These are phyloP conservation scores for Columba livia DNA, from an alignment of 2,113 vertebrate species.

Conservation along the genomic window DNA sequence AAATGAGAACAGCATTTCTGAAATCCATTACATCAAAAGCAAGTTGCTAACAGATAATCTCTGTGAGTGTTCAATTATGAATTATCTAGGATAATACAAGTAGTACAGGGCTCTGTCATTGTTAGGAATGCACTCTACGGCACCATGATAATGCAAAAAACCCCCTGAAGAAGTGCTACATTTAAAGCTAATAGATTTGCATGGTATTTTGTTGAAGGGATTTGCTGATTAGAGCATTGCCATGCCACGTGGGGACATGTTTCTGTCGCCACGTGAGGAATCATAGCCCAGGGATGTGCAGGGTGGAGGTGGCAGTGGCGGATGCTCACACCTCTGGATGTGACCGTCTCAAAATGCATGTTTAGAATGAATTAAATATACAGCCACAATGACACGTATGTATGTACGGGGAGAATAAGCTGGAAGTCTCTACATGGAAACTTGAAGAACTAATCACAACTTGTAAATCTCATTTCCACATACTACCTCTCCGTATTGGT, in stretches of 20 bases:
- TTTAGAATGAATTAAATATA: neutral
- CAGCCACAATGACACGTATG: rapidly evolving
- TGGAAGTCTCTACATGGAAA: neutral
- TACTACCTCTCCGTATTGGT: neutral
- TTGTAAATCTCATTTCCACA: neutral
- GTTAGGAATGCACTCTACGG: neutral
- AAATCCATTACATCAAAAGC: constrained; percentile 16
- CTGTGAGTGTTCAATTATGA: constrained; percentile 28
- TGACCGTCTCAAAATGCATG: rapidly evolving
- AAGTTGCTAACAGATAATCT: constrained; percentile 30
- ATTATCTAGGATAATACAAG: neutral
- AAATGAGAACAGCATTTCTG: neutral
- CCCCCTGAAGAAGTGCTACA: neutral
- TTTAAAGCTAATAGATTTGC: neutral
- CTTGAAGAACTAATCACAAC: neutral
- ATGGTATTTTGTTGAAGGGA: neutral
- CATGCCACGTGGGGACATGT: neutral
- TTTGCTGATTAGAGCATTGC: neutral
- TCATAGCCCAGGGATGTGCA: rapidly evolving
- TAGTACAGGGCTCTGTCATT: neutral
- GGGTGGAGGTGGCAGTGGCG: neutral
- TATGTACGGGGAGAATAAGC: neutral
- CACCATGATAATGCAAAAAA: neutral
- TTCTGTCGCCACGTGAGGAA: neutral
- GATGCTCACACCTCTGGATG: neutral